Base-by-base conservation (phyloP, 2,797 vertebrate genomes). In the Tapirus indicus region DNA sequence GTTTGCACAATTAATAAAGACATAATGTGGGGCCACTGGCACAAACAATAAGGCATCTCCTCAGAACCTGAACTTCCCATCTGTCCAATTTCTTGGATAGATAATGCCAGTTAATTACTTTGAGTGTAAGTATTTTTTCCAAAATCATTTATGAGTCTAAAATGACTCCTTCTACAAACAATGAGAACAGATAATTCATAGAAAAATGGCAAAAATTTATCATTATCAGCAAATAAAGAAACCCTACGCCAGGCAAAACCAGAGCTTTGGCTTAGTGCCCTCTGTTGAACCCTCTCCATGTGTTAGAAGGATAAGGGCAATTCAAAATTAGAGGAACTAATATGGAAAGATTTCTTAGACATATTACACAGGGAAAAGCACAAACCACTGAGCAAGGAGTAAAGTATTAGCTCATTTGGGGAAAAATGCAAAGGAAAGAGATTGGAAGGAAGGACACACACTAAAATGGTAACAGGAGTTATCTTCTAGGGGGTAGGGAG, bases 161-260 rank as follows among this genome's bases (percentile, higher is more conserved):
- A n/a, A 29, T 49, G 44, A 78, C 38, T 80, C 60, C 11, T 79
- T 79, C 6, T 32, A 60, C 20, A 74, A 68, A 89, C 79, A 89
- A 6, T 68, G 69, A 74, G 44, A 74, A 72, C 27, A 29, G 88
- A 66, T n/a, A 86, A 38, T 56, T 75, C 20, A 62, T 7, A 52
- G 44, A 75, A 90, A 92, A 96, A 44, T 29, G 38, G 25, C 27
- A 29, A 75, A 69, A 44, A 17, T 27, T 29, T 35, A 68, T 27
- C 32, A 85, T 41, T 41, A 90, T 56, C 18, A 91, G 4, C 47
- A 77, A 77, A 20, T 25, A 95, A 96, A 88, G 64, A 95, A 87
- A 79, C 12, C 18, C 21, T 80, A 44, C n/a, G 27, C 25, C 21
- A 75, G 49, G 54, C 9, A 91, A 14, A 16, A 25, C 21, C 38